Evolutionary conservation across 64 coral and sea anemone species (phyloP), one percentile per base, ranked within the genome.

Genomic region (Stylophora pistillata): DNA sequence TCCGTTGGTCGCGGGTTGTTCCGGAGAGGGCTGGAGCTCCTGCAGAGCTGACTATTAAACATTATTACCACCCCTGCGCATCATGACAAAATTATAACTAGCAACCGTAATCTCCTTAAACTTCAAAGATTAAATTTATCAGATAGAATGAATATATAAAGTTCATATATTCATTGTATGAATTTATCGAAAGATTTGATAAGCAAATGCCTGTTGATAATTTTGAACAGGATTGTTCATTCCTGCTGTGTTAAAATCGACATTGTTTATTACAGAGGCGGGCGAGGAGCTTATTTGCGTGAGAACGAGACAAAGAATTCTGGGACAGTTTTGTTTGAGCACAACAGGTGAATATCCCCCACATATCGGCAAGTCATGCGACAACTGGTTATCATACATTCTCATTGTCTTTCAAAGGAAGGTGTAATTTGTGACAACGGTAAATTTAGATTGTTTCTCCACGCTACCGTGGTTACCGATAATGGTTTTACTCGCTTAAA

Each of bases 1-100:
- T 63, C 58, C 78, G 78, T 82, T 82, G 78, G 78, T 82, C 78
- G 64, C 18, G 29, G 41, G 30, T 37, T 82, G 31, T 82, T 82
- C 78, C 17, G 28, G 13, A 64, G 30, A 17, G 9, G 13, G 58
- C 78, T 9, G 15, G 20, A 33, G 30, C 78, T 82, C 78, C 58
- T 82, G 57, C 17, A 21, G 58, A 11, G 58, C n/a, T 4, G 57
- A 82, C 63, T 82, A 47, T 32, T 82, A 82, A 82, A 82, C 78
- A 82, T 63, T 82, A 58, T 27, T 13, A 12, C 58, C 37, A 41
- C 57, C 77, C 25, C 77, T 79, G 77, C 5, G 77, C 55, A 34
- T 9, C 30, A 63, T 11, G 17, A 30, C 31, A 37, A 82, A 64
- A 25, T 21, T 60, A 37, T 16, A 4, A 63, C 57, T 47, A 63